Conservation (phyloP, 2,113 vertebrate species). For the Leucoraja erinaceus region DNA sequence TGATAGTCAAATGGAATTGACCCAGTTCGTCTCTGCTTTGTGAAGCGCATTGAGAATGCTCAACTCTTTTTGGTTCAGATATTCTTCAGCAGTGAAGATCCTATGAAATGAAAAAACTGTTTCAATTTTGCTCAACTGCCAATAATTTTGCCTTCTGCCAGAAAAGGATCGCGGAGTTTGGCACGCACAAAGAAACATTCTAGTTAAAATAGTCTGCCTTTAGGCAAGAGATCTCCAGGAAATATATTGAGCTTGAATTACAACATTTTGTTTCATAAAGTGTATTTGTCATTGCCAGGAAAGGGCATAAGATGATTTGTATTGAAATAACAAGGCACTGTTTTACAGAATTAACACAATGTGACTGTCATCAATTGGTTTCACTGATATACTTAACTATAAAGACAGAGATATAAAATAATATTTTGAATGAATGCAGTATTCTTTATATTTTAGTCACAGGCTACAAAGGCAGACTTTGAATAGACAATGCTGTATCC, state of each 20-base stretch:
- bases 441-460: background rate
- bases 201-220: slow-evolving; percentile 30
- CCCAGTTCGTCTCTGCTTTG: background rate
- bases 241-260: slow-evolving; percentile 25
- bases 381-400: background rate
- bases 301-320: background rate
- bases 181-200: slow-evolving; percentile 6
- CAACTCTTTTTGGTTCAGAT: background rate
- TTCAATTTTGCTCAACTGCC: background rate
- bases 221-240: slow-evolving; percentile 21
- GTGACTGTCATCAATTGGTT: slow-evolving; percentile 3
- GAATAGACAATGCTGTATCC: background rate
- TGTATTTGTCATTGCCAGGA: slow-evolving; percentile 2
- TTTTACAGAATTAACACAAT: slow-evolving; percentile 19
- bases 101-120: slow-evolving; percentile 12
- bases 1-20: background rate
- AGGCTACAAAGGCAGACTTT: background rate
- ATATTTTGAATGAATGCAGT: slow-evolving; percentile 3
- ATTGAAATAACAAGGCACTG: background rate
- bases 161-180: background rate
- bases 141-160: slow-evolving; percentile 21
- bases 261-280: slow-evolving; percentile 31
- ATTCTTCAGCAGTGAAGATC: background rate
- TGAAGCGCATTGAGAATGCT: background rate
- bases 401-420: background rate